Evolutionary conservation across 2,797 vertebrate species (phyloP).

Genomic region (Antrozous pallidus): DNA sequence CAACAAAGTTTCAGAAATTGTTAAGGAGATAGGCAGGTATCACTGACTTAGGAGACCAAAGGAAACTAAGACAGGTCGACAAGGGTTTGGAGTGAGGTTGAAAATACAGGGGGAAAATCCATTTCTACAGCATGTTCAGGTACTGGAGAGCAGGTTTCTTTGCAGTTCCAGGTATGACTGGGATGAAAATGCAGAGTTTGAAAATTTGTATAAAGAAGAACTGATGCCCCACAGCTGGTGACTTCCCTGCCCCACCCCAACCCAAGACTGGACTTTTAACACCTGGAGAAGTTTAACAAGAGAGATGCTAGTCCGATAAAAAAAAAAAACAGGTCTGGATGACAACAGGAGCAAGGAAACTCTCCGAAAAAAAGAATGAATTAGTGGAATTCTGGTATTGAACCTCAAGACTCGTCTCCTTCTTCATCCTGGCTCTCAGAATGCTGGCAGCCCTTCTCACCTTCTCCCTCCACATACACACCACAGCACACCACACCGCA

Average conservation of each 20-base stretch:
- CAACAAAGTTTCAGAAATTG: background rate
- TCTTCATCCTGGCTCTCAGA: background rate
- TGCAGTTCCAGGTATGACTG: background rate
- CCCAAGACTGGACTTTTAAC: background rate
- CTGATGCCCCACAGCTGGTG: background rate
- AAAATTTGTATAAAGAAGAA: background rate
- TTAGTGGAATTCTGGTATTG: background rate
- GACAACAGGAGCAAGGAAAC: background rate
- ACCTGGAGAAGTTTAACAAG: background rate
- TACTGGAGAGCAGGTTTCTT: background rate
- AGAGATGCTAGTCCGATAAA: background rate
- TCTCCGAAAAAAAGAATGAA: background rate
- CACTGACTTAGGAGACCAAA: background rate
- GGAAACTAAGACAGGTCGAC: background rate
- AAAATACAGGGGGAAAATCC: background rate
- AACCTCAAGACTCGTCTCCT: background rate
- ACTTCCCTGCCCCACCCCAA: background rate
- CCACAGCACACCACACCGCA: fast-evolving
- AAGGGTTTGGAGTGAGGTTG: background rate
- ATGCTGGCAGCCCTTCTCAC: background rate
- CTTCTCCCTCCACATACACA: fast-evolving
- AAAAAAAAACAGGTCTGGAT: background rate
- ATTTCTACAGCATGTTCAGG: background rate
- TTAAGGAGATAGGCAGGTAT: background rate
- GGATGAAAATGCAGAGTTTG: background rate